A percentile compares a stretch with the other conserved stretches of the same genome.
phyloP scores from a whole-genome alignment of 53 echinoderm and acorn worm species.

The Arbacia lixula region DNA sequence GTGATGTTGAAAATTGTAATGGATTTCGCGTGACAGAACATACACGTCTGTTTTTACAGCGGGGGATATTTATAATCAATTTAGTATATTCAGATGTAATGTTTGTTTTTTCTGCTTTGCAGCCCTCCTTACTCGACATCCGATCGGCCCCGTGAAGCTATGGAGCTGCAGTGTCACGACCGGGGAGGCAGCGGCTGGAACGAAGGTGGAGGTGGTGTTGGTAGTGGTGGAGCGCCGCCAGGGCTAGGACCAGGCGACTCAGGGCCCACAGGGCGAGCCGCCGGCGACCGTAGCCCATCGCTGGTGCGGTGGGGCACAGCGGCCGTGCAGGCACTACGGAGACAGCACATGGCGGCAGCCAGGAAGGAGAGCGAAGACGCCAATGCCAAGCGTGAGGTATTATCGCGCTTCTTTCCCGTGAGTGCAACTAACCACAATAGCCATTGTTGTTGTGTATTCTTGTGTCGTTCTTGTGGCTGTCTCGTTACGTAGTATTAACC shows the following conservation, averaged over 20 bases:
- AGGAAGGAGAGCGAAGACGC: constrained; percentile 31
- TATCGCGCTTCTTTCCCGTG: constrained; percentile 39
- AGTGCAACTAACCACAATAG: background rate
- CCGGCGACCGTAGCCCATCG: constrained; percentile 37
- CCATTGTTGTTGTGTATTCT: too few relatives aligned
- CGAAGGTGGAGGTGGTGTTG: background rate
- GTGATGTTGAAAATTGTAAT: too few relatives aligned
- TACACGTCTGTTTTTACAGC: too few relatives aligned
- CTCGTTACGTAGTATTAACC: too few relatives aligned
- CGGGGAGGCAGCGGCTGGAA: constrained; percentile 3
- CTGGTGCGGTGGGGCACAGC: constrained; percentile 38
- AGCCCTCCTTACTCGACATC: constrained; percentile 1
- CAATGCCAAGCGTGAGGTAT: constrained; percentile 48
- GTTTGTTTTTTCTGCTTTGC: background rate
- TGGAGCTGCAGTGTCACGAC: background rate
- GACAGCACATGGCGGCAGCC: constrained; percentile 13
- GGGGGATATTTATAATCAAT: too few relatives aligned
- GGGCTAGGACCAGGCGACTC: background rate
- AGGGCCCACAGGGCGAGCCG: background rate
- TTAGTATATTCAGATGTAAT: background rate
- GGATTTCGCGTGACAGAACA: too few relatives aligned
- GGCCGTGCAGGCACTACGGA: constrained; percentile 39
- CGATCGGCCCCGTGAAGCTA: background rate
- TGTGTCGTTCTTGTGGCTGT: too few relatives aligned
- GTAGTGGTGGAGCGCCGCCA: background rate